Evolutionary conservation across 2,113 vertebrate genomes (phyloP).

Genomic region (zebrafish (Danio rerio)): DNA sequence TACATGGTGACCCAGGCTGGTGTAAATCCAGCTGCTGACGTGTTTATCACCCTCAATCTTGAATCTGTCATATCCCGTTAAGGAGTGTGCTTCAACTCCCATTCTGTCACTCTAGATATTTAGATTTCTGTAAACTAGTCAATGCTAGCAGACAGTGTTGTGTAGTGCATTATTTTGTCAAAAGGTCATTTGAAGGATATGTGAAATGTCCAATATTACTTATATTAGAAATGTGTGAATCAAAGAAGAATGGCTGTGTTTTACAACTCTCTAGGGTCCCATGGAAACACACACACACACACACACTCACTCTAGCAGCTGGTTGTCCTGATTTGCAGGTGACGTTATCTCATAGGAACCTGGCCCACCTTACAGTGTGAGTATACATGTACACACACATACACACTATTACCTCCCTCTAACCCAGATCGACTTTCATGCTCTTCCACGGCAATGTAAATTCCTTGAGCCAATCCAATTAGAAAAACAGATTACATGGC

Average conservation of each 20-base stretch:
- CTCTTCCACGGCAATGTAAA: constrained; percentile 66
- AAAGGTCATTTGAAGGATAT: constrained; percentile 1
- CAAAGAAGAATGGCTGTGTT: constrained; percentile 63
- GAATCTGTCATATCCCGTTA: constrained; percentile 43
- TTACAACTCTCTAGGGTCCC: constrained; percentile 33
- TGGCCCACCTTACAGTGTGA: constrained; percentile 67
- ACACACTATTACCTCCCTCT: constrained; percentile 51
- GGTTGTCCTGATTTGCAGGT: constrained; percentile 72
- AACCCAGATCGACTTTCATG: constrained; percentile 79
- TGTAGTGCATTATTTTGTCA: constrained; percentile 42
- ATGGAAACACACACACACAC: constrained; percentile 56
- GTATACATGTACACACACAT: constrained; percentile 51
- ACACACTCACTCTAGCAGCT: constrained; percentile 65
- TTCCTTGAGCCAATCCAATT: constrained; percentile 76
- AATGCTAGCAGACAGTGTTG: neutral
- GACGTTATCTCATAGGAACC: constrained; percentile 73
- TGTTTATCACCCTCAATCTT: constrained; percentile 51
- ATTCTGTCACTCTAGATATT: neutral
- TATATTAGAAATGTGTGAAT: constrained; percentile 68
- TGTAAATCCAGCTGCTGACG: constrained; percentile 55
- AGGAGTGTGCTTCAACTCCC: constrained; percentile 41
- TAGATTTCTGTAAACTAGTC: constrained; percentile 49
- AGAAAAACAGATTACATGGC: constrained; percentile 67
- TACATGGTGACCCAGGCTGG: constrained; percentile 43
- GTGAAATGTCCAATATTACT: constrained; percentile 64